A percentile compares a stretch with the other conserved stretches of the same genome.
phyloP scores from a whole-genome alignment of 2,888 invertebrate genomes.

The Apotomis capreana region DNA sequence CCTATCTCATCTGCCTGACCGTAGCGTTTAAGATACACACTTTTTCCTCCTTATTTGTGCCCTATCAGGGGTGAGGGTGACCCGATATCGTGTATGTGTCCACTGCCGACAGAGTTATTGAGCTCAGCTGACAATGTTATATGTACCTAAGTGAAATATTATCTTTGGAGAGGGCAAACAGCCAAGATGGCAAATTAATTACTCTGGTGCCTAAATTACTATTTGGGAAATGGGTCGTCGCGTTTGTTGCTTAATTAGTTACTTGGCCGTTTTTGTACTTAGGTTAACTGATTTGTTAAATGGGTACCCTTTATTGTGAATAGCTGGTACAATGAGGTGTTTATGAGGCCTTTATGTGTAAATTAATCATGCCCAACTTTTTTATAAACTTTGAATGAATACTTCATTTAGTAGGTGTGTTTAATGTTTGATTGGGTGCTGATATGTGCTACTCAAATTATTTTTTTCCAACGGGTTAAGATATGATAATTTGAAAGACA shows the following conservation, averaged over 20 bases:
- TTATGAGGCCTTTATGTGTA: no score
- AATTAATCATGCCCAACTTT: no score
- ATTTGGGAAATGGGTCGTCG: not conserved
- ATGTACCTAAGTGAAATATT: conserved; percentile 9
- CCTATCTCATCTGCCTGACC: not conserved
- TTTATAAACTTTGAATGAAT: no score
- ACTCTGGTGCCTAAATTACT: not conserved
- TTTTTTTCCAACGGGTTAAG: no score
- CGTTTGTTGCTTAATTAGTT: not conserved
- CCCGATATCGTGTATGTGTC: conserved; percentile 7
- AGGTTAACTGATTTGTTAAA: not conserved
- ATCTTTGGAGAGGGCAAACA: not conserved
- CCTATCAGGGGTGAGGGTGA: conserved; percentile 3
- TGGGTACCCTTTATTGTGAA: not conserved
- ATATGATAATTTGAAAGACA: no score
- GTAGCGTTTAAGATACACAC: not conserved
- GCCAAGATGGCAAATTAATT: not conserved
- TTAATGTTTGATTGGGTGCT: no score
- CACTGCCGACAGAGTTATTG: not conserved
- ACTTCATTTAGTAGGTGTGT: no score
- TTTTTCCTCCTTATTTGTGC: conserved; percentile 5
- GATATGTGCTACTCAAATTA: no score
- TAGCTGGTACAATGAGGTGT: no score
- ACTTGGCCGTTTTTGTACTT: not conserved
- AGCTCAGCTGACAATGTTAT: not conserved